phyloP scores from a whole-genome alignment of 2,888 invertebrate species.

The Lissonota sp. region DNA sequence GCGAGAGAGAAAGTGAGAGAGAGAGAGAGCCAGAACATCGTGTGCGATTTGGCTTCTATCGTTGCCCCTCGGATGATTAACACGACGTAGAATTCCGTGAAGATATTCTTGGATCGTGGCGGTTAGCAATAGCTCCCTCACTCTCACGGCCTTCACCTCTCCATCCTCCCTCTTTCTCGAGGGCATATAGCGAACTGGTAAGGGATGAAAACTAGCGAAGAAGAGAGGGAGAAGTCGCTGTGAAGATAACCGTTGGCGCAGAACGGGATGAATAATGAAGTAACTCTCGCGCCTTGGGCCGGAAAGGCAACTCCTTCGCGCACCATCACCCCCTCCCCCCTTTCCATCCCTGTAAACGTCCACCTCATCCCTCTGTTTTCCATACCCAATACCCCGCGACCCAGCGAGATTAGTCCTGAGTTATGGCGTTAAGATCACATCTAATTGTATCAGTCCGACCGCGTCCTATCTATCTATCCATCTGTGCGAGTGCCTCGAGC shows the following conservation, averaged over 20 bases:
- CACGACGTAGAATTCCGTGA: slow-evolving; percentile 74
- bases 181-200: slow-evolving; percentile 15
- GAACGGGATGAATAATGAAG: slow-evolving; percentile 84
- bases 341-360: slow-evolving; percentile 51
- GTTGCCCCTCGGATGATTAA: slow-evolving; percentile 69
- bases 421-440: slow-evolving; percentile 83
- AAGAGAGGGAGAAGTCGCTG: slow-evolving; percentile 62
- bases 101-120: slow-evolving; percentile 73
- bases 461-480: slow-evolving; percentile 81
- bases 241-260: slow-evolving; percentile 78
- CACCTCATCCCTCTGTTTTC: neutral
- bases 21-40: slow-evolving; percentile 33
- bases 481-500: slow-evolving; percentile 72
- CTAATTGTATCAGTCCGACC: slow-evolving; percentile 83
- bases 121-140: slow-evolving; percentile 50
- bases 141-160: slow-evolving; percentile 28
- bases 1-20: slow-evolving; percentile 18
- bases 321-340: slow-evolving; percentile 56
- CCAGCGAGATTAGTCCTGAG: slow-evolving; percentile 81
- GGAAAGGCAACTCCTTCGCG: slow-evolving; percentile 77
- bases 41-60: slow-evolving; percentile 61
- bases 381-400: slow-evolving; percentile 31
- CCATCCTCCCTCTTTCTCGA: slow-evolving; percentile 11
- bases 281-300: slow-evolving; percentile 81
- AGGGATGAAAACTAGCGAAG: slow-evolving; percentile 16